Evolutionary conservation across 2,888 invertebrate genomes (phyloP), one percentile per base, ranked within the genome.

Genomic region (Hermaeophaga mercurialis): DNA sequence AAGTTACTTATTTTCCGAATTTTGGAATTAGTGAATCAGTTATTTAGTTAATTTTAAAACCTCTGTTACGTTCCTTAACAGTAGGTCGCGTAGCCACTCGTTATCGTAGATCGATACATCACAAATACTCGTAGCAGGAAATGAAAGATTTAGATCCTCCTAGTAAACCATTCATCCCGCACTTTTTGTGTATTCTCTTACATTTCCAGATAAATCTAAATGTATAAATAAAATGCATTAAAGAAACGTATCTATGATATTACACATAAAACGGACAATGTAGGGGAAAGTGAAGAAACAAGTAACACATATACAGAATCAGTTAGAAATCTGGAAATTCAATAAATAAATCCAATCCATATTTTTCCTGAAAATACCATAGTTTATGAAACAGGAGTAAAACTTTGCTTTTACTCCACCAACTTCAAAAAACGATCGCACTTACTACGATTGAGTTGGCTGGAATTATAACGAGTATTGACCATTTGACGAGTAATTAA

Each of bases 131-230:
- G 39, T 28, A 59, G 47, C 56, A 53, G 59, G 54, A 59, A 59
- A 56, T 49, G 48, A 59, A 56, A 53, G 59, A 59, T 53, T 49
- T 53, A 56, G 38, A 44, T 59, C 26, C 53, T 33, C 49, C 43
- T 53, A 15, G 34, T 14, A 24, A 31, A 38, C 19, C 45, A 53
- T 53, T 53, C 46, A 50, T 56, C 33, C 46, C 36, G 39, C 38
- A 43, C 49, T 54, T 58, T 54, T 54, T 14, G 52, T 41, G 15
- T 18, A 44, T 44, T 36, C 55, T 41, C 39, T n/a, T 19, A 26
- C 45, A 34, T 22, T 28, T 45, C 39, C 3, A 46, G 41, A 56
- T 56, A 41, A 52, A 56, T 56, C 50, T 56, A 46, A 43, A 43
- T 43, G 26, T 8, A 43, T 43, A 43, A 43, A 43, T 43, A 43